Base-by-base conservation (phyloP, 2,113 vertebrate species). In the Lepisosteus osseus region DNA sequence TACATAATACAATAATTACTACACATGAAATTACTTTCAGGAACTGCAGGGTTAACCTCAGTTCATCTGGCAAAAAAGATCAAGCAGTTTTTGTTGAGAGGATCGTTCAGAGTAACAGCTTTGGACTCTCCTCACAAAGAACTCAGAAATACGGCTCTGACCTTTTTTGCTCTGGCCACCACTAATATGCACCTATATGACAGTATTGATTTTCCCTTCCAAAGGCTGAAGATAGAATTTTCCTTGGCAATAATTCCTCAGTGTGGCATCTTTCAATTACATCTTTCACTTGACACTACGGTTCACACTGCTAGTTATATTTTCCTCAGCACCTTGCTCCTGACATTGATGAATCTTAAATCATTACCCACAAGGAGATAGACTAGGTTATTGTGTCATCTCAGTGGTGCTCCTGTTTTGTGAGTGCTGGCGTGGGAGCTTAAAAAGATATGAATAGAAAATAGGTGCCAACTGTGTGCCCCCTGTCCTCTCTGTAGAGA, bases 181-280 rank as follows among this genome's bases (percentile, higher is more conserved):
- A 14, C 76, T 83, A 70, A 80, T 44, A 68, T 74, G 13, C 68
- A 70, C 78, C 69, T 68, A 77, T 79, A 79, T 62, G 81, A 77
- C 70, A 74, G 74, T 81, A 87, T 88, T 0, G 70, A 83, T 88
- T 88, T 86, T 80, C 76, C 80, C 43, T 65, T 82, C 73, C 80
- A 54, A 70, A 80, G 76, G 61, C 62, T 0, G 71, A 77, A 79
- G 75, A 77, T 80, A 79, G 81, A 80, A 84, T 84, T 84, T 85
- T 80, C 80, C 66, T 40, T 82, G 76, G 77, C 79, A 71, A 76
- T 81, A 86, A 85, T 81, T 86, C 84, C 82, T 83, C 82, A 82
- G 78, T 0, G 74, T 83, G 80, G 76, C 84, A 84, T 82, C 84
- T 86, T 87, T 86, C 88, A 86, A 84, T 86, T 86, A 88, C 83